Evolutionary conservation across 2,113 vertebrate genomes (phyloP), one percentile per base, ranked within the genome.

Genomic region (Phyllopteryx taeniolatus): DNA sequence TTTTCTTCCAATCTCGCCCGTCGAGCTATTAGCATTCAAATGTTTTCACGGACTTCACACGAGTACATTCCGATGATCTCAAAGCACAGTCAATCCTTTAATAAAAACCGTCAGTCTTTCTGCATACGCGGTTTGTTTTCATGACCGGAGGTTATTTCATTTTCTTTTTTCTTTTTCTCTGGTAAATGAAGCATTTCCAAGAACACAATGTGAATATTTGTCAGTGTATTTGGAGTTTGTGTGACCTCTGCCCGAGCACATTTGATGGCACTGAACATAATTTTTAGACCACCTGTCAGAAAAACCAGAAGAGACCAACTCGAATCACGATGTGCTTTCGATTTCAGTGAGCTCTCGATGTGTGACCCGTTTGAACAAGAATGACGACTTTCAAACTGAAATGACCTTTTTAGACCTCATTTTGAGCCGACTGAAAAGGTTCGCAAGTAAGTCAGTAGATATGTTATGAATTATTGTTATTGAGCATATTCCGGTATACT

Each of bases 31-130:
- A 89, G 89, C 49, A 86, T 89, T 87, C 86, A 84, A 75, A 88
- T 86, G 81, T 86, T 88, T 88, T 89, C 85, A 88, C 77, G 82
- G 85, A 87, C 87, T 80, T 88, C 85, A 84, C 71, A 75, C 68
- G 54, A 79, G 76, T 76, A 20, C 56, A 80, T 82, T 83, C 61
- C 62, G 75, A 79, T 72, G 62, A 79, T 84, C 79, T 89, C 84
- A 87, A 86, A 87, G 86, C 77, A 5, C 2, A 42, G 73, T 75
- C 74, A 64, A 67, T 80, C 78, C 74, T 82, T 46, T 82, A 82
- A 87, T 89, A 85, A 87, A 90, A 65, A 74, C 74, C 80, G 71
- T 86, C 80, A 83, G 83, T 86, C 79, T 85, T 76, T 83, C 74
- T 68, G 79, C 70, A 77, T 83, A 85, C 79, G 73, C 68, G 75